These are phyloP conservation scores for Macrotrachela quadricornifera DNA, from an alignment of 1,140 invertebrate species.

Conservation along the genomic window DNA sequence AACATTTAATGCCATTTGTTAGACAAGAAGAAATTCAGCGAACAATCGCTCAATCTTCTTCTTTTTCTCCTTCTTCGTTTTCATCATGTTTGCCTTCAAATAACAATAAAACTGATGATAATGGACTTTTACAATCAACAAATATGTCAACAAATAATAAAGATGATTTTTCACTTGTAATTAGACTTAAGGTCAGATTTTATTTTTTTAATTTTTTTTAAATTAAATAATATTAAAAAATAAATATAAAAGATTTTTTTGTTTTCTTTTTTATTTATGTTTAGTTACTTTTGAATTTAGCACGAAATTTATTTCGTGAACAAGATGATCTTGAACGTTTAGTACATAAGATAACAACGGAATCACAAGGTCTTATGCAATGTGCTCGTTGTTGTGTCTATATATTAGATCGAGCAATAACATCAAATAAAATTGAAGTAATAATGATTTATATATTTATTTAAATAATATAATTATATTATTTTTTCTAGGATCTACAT, in stretches of 20 bases:
- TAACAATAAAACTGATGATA: not conserved
- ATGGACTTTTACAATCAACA: not conserved
- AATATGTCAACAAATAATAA: not conserved
- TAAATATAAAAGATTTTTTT: too few species aligned
- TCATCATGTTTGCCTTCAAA: too few species aligned
- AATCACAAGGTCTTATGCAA: conserved; percentile 69
- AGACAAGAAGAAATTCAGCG: too few species aligned
- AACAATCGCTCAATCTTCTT: too few species aligned
- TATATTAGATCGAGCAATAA: conserved; percentile 44
- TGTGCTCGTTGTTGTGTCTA: conserved; percentile 66
- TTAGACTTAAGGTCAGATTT: too few species aligned
- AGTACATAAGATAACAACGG: conserved; percentile 84
- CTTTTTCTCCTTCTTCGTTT: too few species aligned
- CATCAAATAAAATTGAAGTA: conserved; percentile 39
- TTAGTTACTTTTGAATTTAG: conserved; percentile 58
- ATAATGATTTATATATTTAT: too few species aligned
- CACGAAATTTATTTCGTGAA: conserved; percentile 68
- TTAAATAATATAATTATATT: conserved; percentile 12
- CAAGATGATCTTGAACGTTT: conserved; percentile 74
- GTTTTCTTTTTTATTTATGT: conserved; percentile 11
- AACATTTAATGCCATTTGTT: not conserved
- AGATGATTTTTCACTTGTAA: too few species aligned
- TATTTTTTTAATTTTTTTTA: not conserved
- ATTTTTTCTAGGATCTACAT: conserved; percentile 28
- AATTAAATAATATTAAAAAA: too few species aligned